phyloP scores from a whole-genome alignment of 1,140 invertebrate genomes.

The Homarus americanus region DNA sequence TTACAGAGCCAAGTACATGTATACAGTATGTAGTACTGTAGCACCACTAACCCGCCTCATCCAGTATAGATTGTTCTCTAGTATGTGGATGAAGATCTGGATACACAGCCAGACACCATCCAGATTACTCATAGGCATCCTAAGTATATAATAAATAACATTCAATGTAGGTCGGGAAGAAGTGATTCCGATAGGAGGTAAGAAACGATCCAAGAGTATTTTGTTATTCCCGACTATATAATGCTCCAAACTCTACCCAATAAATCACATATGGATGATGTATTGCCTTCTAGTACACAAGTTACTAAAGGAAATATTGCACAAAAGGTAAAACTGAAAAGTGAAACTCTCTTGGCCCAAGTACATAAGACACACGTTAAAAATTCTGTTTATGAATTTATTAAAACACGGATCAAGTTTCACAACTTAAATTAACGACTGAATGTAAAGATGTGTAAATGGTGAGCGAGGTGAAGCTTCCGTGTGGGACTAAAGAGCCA shows the following conservation, averaged over 20 bases:
- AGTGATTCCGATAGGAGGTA: constrained; percentile 30
- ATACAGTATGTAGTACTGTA: no score
- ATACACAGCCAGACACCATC: no score
- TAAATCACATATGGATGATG: not conserved
- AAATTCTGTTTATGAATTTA: not conserved
- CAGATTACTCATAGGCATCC: no score
- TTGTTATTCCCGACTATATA: not conserved
- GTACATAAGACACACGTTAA: not conserved
- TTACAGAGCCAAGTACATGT: no score
- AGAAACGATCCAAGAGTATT: constrained; percentile 17
- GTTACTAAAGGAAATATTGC: not conserved
- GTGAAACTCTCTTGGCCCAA: not conserved
- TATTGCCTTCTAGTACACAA: not conserved
- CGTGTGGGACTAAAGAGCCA: not conserved
- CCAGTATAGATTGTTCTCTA: no score
- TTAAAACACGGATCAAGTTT: not conserved
- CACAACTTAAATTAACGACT: no score
- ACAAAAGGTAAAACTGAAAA: not conserved
- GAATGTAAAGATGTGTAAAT: not conserved
- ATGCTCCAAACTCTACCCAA: not conserved
- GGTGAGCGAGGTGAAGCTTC: not conserved
- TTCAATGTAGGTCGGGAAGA: no score
- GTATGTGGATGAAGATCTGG: no score
- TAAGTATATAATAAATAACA: no score
- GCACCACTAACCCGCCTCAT: no score